Evolutionary conservation across 2,888 invertebrate genomes (phyloP), one percentile per base, ranked within the genome.

Genomic region (Sylvicola cinctus): DNA sequence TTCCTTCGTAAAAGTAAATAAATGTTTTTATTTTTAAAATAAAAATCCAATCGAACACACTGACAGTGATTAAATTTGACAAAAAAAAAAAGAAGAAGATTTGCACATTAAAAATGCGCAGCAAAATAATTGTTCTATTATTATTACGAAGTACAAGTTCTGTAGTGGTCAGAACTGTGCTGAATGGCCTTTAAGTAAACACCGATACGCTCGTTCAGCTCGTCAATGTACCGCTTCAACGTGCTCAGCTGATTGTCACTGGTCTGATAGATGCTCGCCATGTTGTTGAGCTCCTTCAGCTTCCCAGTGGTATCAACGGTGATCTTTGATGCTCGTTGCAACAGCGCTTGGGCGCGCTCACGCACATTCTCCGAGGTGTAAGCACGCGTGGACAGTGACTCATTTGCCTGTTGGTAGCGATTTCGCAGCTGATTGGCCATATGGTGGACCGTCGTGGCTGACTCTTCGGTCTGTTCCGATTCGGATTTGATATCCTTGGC

Each of bases 401-500:
- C 65, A 39, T 78, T 73, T 2, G 84, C 81, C 35, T 62, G 61
- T 41, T 71, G 67, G 47, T 88, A 90, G 41, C 74, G 68, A 37
- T 63, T 61, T 37, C 76, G 68, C 16, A 88, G 54, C 39, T 65
- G 58, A 4, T 42, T 46, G 7, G 74, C 70, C 43, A 74, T 68
- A 34, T 69, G 67, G 39, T 71, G 68, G 1, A 83, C 78, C 23
- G 63, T 66, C 38, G 70, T 70, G 0, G 84, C 77, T 34, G 77
- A 71, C 32, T 68, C 66, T 2, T 72, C 68, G 3, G 88, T 81
- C 40, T 70, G 69, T 34, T 68, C 65, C 1, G 79, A 76, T 52
- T 79, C 78, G 41, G 73, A 68, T 48, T 74, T 74, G 2, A 90
- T 84, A 49, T 79, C 76, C 43, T 75, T 70, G 6, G 90, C 78